Percentiles rank a stretch among this genome's conserved stretches.
Evolutionary conservation across 2,888 invertebrate species (phyloP).

Genomic region (Vandiemenella viatica): DNA sequence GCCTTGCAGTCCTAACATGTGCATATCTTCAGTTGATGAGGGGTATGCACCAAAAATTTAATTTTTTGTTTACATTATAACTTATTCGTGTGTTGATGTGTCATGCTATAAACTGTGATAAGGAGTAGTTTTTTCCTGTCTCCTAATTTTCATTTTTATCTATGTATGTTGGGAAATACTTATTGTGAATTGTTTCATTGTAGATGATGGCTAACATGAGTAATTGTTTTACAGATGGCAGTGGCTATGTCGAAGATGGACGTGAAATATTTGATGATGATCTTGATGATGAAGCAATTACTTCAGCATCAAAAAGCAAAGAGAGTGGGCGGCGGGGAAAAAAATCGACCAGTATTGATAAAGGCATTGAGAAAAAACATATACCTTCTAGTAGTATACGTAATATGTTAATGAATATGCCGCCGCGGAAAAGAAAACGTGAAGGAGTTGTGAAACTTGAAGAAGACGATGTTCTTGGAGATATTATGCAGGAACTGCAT

Average conservation of each 20-base stretch:
- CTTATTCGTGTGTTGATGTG: too few relatives aligned
- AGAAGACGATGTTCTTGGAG: constrained; percentile 53
- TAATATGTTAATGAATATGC: constrained; percentile 65
- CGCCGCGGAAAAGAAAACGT: too few relatives aligned
- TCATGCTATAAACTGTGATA: background rate
- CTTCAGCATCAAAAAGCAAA: constrained; percentile 35
- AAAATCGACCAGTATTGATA: constrained; percentile 18
- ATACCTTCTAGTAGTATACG: constrained; percentile 54
- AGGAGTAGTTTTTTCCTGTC: background rate
- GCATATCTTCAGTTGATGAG: too few relatives aligned
- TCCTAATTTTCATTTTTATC: background rate
- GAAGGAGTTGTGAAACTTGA: constrained; percentile 39
- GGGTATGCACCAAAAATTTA: too few relatives aligned
- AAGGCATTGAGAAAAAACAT: constrained; percentile 22
- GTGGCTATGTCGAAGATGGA: constrained; percentile 88
- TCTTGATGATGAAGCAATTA: constrained; percentile 53
- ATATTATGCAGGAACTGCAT: constrained; percentile 32
- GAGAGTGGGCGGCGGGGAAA: constrained; percentile 35
- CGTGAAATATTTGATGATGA: constrained; percentile 96
- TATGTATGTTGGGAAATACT: too few relatives aligned
- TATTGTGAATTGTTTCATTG: background rate
- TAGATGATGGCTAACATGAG: background rate
- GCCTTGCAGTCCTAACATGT: too few relatives aligned
- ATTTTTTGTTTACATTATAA: too few relatives aligned
- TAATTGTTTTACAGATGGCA: constrained; percentile 43